A percentile compares a stretch with the other conserved stretches of the same genome.
phyloP scores from a whole-genome alignment of 1,140 invertebrate species.

The Pissodes strobi region DNA sequence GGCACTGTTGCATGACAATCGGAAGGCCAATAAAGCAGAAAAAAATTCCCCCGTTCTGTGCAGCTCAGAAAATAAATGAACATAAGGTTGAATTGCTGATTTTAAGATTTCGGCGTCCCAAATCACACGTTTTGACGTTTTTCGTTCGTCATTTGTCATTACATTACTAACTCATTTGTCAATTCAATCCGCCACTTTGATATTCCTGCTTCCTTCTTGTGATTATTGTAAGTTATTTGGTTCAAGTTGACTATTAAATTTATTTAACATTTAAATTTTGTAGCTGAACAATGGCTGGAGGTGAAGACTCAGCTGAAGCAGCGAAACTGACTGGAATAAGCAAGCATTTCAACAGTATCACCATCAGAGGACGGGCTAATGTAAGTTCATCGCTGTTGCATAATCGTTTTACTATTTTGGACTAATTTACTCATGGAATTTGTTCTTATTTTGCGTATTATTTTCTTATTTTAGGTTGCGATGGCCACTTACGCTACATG shows the following conservation, averaged over 20 bases:
- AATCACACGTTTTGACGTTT: no score
- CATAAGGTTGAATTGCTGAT: no score
- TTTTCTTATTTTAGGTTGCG: conserved; percentile 24
- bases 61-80: no score
- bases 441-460: no score
- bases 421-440: neutral
- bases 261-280: neutral
- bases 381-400: conserved; percentile 26
- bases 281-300: conserved; percentile 53
- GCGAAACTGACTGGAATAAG: conserved; percentile 24
- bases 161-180: neutral
- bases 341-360: conserved; percentile 32
- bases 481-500: conserved; percentile 21
- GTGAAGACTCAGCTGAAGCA: conserved; percentile 26
- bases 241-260: neutral
- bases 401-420: conserved; percentile 10
- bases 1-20: no score
- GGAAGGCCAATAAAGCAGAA: no score
- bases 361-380: conserved; percentile 24
- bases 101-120: no score
- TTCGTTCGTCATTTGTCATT: neutral
- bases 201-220: neutral
- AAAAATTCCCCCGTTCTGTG: no score
- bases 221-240: neutral
- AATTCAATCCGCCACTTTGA: neutral